These are phyloP conservation scores for Scomber colias DNA, from an alignment of 2,113 vertebrate genomes.

Conservation along the genomic window DNA sequence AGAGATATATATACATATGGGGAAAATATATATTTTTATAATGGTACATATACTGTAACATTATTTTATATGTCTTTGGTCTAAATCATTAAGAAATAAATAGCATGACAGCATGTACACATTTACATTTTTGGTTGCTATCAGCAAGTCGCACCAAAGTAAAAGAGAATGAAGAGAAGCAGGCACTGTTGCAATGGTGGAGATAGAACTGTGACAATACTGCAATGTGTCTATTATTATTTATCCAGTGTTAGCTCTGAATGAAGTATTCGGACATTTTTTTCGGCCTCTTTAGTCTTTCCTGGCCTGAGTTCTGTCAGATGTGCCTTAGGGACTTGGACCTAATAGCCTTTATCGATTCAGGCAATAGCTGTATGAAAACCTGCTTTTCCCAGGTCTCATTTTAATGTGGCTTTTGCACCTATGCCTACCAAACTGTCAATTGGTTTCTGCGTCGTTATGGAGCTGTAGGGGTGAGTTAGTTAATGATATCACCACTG, in stretches of 20 bases:
- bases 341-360: constrained; percentile 77
- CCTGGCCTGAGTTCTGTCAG: constrained; percentile 54
- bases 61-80: neutral
- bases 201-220: neutral
- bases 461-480: constrained; percentile 63
- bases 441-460: constrained; percentile 67
- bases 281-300: constrained; percentile 54
- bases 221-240: constrained; percentile 18
- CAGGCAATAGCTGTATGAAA: constrained; percentile 62
- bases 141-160: neutral
- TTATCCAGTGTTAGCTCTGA: constrained; percentile 30
- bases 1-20: no score
- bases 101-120: neutral
- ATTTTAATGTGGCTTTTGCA: constrained; percentile 75
- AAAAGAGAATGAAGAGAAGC: neutral
- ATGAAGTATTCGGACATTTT: constrained; percentile 38
- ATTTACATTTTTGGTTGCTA: neutral
- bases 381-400: constrained; percentile 68
- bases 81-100: neutral
- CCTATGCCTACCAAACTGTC: constrained; percentile 62
- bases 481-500: constrained; percentile 74
- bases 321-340: constrained; percentile 50
- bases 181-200: neutral
- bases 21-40: neutral
- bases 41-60: neutral